Conservation (phyloP, 2,113 vertebrate species). For the Panthera leo region DNA sequence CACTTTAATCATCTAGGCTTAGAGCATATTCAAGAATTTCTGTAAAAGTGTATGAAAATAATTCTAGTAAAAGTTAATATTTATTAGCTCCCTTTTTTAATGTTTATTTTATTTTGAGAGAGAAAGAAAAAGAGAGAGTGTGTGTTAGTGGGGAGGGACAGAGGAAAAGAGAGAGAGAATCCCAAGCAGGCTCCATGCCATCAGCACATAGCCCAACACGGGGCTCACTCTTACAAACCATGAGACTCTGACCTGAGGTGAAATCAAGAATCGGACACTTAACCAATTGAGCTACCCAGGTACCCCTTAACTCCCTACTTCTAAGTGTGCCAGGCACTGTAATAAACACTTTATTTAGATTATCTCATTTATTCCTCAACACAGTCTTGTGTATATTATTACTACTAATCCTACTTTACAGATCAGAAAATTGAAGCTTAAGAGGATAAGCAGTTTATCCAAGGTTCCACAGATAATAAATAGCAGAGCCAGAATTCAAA, state of each 20-base stretch:
- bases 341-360: neutral
- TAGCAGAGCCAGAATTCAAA: neutral
- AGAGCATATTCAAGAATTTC: neutral
- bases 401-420: neutral
- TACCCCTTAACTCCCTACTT: neutral
- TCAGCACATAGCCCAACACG: too few species aligned
- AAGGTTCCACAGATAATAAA: neutral
- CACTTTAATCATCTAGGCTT: neutral
- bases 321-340: neutral
- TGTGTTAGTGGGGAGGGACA: too few species aligned
- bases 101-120: too few species aligned
- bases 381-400: neutral
- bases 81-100: neutral
- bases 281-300: too few species aligned
- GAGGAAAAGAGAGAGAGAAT: too few species aligned
- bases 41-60: constrained; percentile 9
- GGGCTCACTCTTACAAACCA: too few species aligned
- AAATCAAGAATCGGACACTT: too few species aligned
- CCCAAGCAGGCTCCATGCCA: too few species aligned
- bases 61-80: neutral
- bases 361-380: neutral
- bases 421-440: neutral
- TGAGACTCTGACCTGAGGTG: too few species aligned
- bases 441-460: neutral
- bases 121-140: too few species aligned